A percentile compares a stretch with the other conserved stretches of the same genome.
phyloP scores from a whole-genome alignment of 1,140 invertebrate genomes.

The Brachystomella parvula region DNA sequence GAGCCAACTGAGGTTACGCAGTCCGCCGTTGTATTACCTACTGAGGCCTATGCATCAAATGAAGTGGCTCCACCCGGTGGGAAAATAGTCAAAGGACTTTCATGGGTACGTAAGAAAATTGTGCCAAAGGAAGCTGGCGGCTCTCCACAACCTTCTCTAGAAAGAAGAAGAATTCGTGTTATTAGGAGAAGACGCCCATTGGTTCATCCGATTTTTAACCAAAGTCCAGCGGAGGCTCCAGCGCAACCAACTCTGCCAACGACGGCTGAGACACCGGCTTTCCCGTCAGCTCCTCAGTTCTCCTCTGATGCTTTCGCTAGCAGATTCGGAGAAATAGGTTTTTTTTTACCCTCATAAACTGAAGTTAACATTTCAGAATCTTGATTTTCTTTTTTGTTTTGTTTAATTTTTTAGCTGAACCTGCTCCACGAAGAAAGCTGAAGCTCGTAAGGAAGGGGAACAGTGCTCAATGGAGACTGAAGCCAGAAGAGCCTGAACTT shows the following conservation, averaged over 20 bases:
- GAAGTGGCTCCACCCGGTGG: neutral
- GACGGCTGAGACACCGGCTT: neutral
- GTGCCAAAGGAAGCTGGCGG: neutral
- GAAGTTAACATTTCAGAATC: neutral
- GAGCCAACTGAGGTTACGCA: too few relatives aligned
- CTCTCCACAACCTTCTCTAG: neutral
- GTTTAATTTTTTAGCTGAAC: constrained; percentile 3
- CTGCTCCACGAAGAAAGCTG: constrained; percentile 15
- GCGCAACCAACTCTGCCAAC: neutral
- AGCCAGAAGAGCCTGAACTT: constrained; percentile 4
- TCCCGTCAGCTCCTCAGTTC: neutral
- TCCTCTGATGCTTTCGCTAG: neutral
- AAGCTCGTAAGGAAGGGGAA: constrained; percentile 34
- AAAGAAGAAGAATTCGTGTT: constrained; percentile 2
- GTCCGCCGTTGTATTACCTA: constrained; percentile 1
- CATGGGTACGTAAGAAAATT: neutral
- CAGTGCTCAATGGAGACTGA: constrained; percentile 33
- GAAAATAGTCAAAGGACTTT: neutral
- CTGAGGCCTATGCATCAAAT: neutral
- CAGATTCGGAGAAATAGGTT: constrained; percentile 5
- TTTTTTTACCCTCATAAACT: neutral
- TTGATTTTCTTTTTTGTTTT: too few relatives aligned
- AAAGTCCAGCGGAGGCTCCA: neutral
- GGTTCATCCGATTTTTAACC: neutral
- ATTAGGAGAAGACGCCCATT: neutral